Conservation (phyloP, 64 coral and sea anemone species). For the Anthopleura sola region DNA sequence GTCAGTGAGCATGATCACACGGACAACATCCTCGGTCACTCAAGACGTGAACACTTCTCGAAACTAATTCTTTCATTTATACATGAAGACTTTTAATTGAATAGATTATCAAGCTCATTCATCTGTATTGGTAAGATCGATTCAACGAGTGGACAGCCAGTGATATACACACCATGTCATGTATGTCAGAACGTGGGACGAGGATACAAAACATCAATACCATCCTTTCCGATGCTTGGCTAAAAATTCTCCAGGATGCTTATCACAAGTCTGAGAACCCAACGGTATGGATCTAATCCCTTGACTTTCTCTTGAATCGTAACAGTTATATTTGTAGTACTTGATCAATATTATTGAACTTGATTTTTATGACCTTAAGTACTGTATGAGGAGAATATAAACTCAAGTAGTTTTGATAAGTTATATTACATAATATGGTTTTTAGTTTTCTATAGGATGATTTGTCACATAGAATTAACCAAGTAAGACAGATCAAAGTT, state of each 20-base stretch:
- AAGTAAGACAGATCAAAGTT: too few relatives aligned
- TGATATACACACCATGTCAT: too few relatives aligned
- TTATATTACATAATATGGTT: too few relatives aligned
- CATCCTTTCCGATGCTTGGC: not conserved
- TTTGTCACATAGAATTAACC: too few relatives aligned
- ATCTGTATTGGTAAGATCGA: not conserved
- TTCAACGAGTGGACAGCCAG: not conserved
- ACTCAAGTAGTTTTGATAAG: not conserved
- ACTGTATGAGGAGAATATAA: not conserved
- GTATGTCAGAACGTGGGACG: not conserved
- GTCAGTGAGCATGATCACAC: too few relatives aligned
- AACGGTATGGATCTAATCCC: slow-evolving; percentile 9
- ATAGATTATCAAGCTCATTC: too few relatives aligned
- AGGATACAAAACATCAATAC: not conserved
- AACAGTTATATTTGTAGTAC: too few relatives aligned
- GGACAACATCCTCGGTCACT: too few relatives aligned
- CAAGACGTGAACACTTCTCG: too few relatives aligned
- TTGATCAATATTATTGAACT: not conserved
- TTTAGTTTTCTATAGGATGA: too few relatives aligned
- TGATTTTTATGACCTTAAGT: not conserved
- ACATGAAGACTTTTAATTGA: too few relatives aligned
- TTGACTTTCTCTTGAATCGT: not conserved
- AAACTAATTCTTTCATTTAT: too few relatives aligned
- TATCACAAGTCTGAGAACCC: slow-evolving; percentile 41
- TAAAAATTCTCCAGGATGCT: not conserved